phyloP scores from a whole-genome alignment of 35 echinoderm and acorn worm genomes.

The Ptychodera flava region DNA sequence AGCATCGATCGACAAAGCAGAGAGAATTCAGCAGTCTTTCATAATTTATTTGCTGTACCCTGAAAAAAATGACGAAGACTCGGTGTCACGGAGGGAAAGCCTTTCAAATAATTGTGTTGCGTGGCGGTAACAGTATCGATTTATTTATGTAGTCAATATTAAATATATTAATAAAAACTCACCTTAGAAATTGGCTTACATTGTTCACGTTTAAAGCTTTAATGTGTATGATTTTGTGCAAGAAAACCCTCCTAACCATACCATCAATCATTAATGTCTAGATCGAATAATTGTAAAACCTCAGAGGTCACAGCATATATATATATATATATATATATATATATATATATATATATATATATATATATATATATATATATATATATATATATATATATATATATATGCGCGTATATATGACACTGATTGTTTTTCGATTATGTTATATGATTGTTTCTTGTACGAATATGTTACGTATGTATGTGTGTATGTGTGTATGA shows the following conservation, averaged over 20 bases:
- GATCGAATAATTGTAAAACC: no score
- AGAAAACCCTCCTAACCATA: no score
- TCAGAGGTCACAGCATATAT: neutral
- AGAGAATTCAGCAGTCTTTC: no score
- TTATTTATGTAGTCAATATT: neutral
- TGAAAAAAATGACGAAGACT: neutral
- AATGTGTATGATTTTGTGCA: no score
- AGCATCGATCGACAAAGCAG: no score
- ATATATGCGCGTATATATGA: no score
- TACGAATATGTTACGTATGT: no score
- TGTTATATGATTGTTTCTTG: no score
- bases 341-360: constrained; percentile 3
- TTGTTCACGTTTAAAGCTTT: neutral
- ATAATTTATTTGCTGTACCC: neutral
- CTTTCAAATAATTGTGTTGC: neutral
- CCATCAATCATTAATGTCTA: no score
- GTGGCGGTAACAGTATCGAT: neutral
- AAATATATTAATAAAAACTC: neutral
- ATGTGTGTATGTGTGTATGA: no score
- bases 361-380: constrained; percentile 3
- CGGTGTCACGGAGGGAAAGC: neutral
- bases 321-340: constrained; percentile 3
- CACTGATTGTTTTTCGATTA: no score
- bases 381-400: constrained; percentile 3
- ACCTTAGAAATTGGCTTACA: neutral